Percentiles rank a stretch among this genome's conserved stretches.
Conservation (phyloP, 2,888 invertebrate genomes). For the Dicycla oo region DNA sequence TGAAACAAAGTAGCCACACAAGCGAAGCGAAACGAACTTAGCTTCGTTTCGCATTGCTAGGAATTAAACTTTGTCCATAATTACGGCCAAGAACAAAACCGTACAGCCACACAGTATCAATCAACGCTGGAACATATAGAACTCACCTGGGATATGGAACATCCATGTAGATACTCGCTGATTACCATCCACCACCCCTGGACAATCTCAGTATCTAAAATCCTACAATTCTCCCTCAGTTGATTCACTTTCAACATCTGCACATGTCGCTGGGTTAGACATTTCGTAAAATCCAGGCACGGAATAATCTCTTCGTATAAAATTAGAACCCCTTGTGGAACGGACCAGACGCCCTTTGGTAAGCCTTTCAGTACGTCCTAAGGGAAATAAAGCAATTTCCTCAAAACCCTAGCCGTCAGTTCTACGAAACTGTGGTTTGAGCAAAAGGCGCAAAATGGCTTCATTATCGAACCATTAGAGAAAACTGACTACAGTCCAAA, state of each 20-base stretch:
- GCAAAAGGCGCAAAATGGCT: constrained; percentile 20
- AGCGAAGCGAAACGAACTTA: no score
- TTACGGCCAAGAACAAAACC: no score
- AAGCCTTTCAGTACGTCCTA: constrained; percentile 8
- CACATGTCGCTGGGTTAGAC: neutral
- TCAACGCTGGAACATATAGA: neutral
- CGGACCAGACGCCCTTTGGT: no score
- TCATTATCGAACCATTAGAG: constrained; percentile 6
- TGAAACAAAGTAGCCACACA: no score
- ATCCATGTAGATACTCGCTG: neutral
- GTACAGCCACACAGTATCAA: neutral
- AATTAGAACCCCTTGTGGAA: neutral
- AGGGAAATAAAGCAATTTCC: constrained; percentile 44
- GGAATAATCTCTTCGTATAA: neutral
- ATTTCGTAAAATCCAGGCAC: neutral
- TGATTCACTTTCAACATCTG: neutral
- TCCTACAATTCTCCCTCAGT: neutral
- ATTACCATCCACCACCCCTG: neutral
- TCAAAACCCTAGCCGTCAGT: constrained; percentile 3
- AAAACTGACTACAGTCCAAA: constrained; percentile 9
- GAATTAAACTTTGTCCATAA: no score
- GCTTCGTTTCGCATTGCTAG: no score
- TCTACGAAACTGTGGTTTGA: constrained; percentile 23
- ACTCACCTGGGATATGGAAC: neutral
- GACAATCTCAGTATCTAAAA: neutral